Evolutionary conservation across 2,888 invertebrate species (phyloP).

Genomic region (Chouioia cunea): DNA sequence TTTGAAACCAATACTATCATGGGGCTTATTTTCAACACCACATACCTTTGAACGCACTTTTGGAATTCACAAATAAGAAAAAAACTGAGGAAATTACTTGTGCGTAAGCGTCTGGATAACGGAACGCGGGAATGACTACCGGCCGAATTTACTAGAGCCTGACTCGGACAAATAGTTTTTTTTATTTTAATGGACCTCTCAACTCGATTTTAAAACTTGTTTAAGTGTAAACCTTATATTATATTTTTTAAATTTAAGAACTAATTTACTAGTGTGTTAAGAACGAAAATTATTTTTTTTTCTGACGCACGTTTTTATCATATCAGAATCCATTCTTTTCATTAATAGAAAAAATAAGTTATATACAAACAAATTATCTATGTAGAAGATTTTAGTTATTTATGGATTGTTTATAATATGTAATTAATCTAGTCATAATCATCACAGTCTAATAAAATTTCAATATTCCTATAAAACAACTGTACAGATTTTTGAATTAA

Average conservation of each 20-base stretch:
- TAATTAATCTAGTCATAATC: no score
- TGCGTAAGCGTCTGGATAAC: constrained; percentile 21
- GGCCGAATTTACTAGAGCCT: constrained; percentile 38
- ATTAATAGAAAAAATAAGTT: no score
- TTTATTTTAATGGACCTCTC: not conserved
- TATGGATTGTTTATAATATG: no score
- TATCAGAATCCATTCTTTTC: no score
- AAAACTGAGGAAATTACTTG: constrained; percentile 6
- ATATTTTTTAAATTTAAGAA: not conserved
- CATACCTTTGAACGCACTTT: constrained; percentile 18
- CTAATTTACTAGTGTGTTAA: not conserved
- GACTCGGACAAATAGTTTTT: constrained; percentile 11
- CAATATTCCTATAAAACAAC: no score
- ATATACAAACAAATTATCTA: no score
- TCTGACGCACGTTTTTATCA: no score
- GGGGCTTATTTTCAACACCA: constrained; percentile 24
- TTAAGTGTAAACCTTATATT: constrained; percentile 27
- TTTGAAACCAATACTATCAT: constrained; percentile 46
- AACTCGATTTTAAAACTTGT: constrained; percentile 19
- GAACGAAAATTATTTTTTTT: no score
- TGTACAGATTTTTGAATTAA: no score
- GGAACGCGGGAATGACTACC: constrained; percentile 26
- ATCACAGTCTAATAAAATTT: no score
- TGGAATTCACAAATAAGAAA: constrained; percentile 25
- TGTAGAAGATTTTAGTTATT: no score